Evolutionary conservation across 1,140 invertebrate genomes (phyloP).

Genomic region (Ridgeia piscesae): DNA sequence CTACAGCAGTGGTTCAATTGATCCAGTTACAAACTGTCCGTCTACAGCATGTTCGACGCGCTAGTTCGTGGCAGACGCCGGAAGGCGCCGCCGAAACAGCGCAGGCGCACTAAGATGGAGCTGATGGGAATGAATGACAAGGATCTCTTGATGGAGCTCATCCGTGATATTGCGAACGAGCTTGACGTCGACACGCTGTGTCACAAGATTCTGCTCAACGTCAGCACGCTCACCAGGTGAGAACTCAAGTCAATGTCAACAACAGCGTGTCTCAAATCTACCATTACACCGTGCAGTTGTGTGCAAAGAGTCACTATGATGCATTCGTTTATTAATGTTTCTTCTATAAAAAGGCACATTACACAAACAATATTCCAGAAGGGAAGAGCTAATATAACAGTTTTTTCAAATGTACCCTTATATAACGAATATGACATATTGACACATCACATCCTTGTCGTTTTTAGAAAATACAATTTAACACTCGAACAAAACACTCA

Average conservation of each 20-base stretch:
- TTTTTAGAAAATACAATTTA: not conserved
- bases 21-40: not conserved
- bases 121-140: conserved; percentile 21
- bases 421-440: too few relatives aligned
- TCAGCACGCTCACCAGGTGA: conserved; percentile 70
- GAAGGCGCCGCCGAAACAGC: not conserved
- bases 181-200: conserved; percentile 89
- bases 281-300: not conserved
- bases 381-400: too few relatives aligned
- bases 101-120: conserved; percentile 10
- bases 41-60: not conserved
- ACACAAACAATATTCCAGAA: too few relatives aligned
- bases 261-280: not conserved
- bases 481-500: not conserved
- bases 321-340: too few relatives aligned
- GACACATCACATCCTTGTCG: not conserved
- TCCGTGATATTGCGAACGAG: conserved; percentile 89
- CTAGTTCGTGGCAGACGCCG: not conserved
- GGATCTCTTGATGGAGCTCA: conserved; percentile 75
- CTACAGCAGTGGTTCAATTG: not conserved
- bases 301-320: too few relatives aligned
- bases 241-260: conserved; percentile 16
- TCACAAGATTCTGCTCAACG: conserved; percentile 91
- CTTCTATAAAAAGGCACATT: too few relatives aligned
- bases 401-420: too few relatives aligned